Percentiles rank a stretch among this genome's conserved stretches.
Conservation (phyloP, 2,113 vertebrate species). For the Eira barbara region DNA sequence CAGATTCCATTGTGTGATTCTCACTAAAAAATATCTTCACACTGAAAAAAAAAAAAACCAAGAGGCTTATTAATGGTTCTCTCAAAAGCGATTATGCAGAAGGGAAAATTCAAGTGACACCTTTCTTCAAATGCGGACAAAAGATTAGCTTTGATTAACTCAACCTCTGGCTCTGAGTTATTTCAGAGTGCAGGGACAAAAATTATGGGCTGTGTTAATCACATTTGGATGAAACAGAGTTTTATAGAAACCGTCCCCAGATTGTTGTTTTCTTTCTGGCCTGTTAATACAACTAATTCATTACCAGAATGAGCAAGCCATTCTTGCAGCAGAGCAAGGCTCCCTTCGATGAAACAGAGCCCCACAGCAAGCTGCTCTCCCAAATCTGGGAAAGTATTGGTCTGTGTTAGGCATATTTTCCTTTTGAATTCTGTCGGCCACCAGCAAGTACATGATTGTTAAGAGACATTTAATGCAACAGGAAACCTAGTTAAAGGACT, state of each 20-base stretch:
- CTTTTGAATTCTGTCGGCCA: conserved; percentile 24
- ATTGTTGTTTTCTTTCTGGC: conserved; percentile 60
- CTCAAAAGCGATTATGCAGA: background rate
- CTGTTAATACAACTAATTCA: conserved; percentile 46
- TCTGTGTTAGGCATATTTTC: background rate
- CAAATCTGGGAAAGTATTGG: background rate
- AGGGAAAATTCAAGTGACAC: background rate
- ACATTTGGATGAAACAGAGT: conserved; percentile 44
- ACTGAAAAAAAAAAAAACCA: background rate
- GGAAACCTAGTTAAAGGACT: background rate
- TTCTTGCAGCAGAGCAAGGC: conserved; percentile 21
- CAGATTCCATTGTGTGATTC: background rate
- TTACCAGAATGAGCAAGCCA: conserved; percentile 59
- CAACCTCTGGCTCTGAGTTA: background rate
- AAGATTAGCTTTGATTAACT: conserved; percentile 31
- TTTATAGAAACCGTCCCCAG: conserved; percentile 51
- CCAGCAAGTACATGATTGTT: background rate
- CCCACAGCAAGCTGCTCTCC: conserved; percentile 12
- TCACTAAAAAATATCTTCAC: background rate
- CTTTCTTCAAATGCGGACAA: background rate
- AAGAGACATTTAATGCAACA: background rate
- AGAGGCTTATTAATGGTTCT: background rate
- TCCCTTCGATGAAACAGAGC: conserved; percentile 40
- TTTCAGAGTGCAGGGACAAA: conserved; percentile 37
- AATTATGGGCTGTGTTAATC: conserved; percentile 5